phyloP scores from a whole-genome alignment of 2,888 invertebrate genomes.

The Eupithecia insigniata region DNA sequence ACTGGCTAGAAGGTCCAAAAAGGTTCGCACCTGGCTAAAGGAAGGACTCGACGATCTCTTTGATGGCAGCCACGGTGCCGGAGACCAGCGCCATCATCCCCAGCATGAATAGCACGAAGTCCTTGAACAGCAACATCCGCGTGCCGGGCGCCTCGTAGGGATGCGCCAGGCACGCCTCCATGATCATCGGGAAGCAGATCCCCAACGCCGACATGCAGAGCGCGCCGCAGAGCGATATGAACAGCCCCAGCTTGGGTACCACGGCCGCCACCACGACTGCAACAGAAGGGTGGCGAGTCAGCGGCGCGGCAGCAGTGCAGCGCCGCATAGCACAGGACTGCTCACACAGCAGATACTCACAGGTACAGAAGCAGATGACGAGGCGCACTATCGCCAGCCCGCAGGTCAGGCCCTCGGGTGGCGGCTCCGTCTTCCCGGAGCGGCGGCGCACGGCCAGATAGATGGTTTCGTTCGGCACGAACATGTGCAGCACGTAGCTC shows the following conservation, averaged over 20 bases:
- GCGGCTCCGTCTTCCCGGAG: constrained; percentile 48
- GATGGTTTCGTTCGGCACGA: constrained; percentile 96
- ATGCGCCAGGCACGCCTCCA: constrained; percentile 74
- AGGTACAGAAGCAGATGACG: constrained; percentile 90
- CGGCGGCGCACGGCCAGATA: constrained; percentile 88
- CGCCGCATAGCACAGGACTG: no score
- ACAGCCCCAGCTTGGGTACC: constrained; percentile 92
- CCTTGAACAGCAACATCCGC: constrained; percentile 69
- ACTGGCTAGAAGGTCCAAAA: no score
- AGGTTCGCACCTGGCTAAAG: neutral
- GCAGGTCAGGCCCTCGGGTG: constrained; percentile 76
- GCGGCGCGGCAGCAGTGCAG: no score
- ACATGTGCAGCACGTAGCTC: constrained; percentile 96
- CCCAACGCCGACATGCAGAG: constrained; percentile 94
- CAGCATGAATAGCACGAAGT: constrained; percentile 82
- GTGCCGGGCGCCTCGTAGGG: constrained; percentile 64
- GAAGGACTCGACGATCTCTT: constrained; percentile 82
- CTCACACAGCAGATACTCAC: constrained; percentile 85
- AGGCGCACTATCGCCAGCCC: constrained; percentile 90
- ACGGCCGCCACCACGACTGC: constrained; percentile 89
- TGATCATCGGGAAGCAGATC: constrained; percentile 92
- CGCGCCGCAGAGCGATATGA: constrained; percentile 92
- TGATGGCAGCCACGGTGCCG: constrained; percentile 87
- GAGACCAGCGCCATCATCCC: constrained; percentile 86
- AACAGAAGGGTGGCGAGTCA: constrained; percentile 46